These are phyloP conservation scores for Eustalomyia histrio DNA, from an alignment of 2,888 invertebrate genomes.

Conservation along the genomic window DNA sequence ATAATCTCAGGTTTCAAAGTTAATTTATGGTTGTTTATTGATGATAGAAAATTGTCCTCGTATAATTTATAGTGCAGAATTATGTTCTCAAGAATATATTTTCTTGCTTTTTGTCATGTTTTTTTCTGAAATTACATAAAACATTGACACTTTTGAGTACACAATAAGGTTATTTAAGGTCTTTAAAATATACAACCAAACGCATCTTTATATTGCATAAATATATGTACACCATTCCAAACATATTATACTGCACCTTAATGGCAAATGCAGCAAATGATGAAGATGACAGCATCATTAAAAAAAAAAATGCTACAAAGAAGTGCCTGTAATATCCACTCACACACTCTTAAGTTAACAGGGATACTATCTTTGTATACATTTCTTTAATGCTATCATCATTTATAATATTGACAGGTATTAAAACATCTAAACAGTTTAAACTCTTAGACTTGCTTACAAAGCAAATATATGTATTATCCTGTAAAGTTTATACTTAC, in stretches of 20 bases:
- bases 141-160: constrained; percentile 38
- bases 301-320: neutral
- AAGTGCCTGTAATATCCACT: neutral
- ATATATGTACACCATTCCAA: neutral
- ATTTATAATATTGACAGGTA: constrained; percentile 55
- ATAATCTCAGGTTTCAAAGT: neutral
- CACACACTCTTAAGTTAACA: neutral
- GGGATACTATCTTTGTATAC: neutral
- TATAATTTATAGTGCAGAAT: constrained; percentile 24
- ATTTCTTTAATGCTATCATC: constrained; percentile 33
- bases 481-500: neutral
- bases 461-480: constrained; percentile 60
- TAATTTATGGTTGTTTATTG: neutral
- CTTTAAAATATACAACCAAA: constrained; percentile 2
- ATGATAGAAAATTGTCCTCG: neutral
- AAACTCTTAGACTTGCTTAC: constrained; percentile 41
- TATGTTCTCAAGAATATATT: neutral
- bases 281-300: constrained; percentile 38
- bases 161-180: constrained; percentile 26
- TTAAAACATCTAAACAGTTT: constrained; percentile 47
- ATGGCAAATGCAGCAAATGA: constrained; percentile 35
- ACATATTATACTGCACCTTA: constrained; percentile 30
- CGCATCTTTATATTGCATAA: neutral
- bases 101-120: constrained; percentile 46
- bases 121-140: constrained; percentile 30